These are phyloP conservation scores for Amiota communis DNA, from an alignment of 2,888 invertebrate species.

Conservation along the genomic window DNA sequence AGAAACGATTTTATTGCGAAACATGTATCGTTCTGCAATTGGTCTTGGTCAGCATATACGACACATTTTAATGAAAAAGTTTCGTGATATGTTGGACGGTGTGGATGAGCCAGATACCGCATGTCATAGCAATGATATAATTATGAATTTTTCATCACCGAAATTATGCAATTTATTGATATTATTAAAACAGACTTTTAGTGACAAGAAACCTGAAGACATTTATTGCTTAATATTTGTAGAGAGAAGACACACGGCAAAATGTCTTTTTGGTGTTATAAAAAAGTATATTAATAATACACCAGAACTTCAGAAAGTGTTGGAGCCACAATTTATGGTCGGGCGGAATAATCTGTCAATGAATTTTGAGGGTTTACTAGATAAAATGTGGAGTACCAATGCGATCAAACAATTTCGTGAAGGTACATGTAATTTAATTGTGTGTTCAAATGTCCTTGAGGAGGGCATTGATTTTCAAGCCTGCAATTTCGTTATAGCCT, in stretches of 20 bases:
- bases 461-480: slow-evolving; percentile 91
- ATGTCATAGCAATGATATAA: slow-evolving; percentile 56
- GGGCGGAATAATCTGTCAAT: slow-evolving; percentile 73
- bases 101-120: slow-evolving; percentile 60
- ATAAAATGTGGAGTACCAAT: slow-evolving; percentile 63
- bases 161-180: slow-evolving; percentile 79
- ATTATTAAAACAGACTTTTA: slow-evolving; percentile 77
- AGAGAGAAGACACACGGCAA: slow-evolving; percentile 80
- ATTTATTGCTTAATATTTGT: slow-evolving; percentile 70
- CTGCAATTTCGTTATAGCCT: slow-evolving; percentile 86
- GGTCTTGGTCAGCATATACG: slow-evolving; percentile 73
- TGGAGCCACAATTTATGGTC: slow-evolving; percentile 81
- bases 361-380: slow-evolving; percentile 61
- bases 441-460: slow-evolving; percentile 88
- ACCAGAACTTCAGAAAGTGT: slow-evolving; percentile 75
- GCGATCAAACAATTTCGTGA: slow-evolving; percentile 76
- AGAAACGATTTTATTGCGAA: slow-evolving; percentile 71
- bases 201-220: slow-evolving; percentile 63
- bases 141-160: slow-evolving; percentile 78
- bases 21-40: slow-evolving; percentile 59
- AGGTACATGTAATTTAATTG: slow-evolving; percentile 78
- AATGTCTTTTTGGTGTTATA: slow-evolving; percentile 81
- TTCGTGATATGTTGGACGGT: slow-evolving; percentile 65
- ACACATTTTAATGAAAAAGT: slow-evolving; percentile 74
- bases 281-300: slow-evolving; percentile 74